Percentiles rank a stretch among this genome's conserved stretches.
Conservation (phyloP, 2,797 vertebrate species). For the Triplophysa bombifrons region DNA sequence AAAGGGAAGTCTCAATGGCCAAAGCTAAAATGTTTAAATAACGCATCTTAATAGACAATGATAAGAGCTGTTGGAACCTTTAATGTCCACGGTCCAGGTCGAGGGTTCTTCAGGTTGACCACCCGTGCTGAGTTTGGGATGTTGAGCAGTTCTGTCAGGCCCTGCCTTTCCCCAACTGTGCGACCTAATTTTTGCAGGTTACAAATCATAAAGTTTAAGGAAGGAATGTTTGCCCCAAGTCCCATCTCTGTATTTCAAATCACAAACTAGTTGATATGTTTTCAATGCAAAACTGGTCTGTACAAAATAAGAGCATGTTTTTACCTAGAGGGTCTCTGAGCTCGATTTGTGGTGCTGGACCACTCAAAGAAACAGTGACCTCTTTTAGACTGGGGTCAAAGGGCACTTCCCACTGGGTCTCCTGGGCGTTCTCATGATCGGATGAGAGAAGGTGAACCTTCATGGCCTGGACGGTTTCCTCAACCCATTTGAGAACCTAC, state of each 20-base stretch:
- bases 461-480: constrained; percentile 90
- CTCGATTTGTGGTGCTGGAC: constrained; percentile 84
- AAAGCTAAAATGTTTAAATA: neutral
- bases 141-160: constrained; percentile 86
- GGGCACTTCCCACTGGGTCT: constrained; percentile 85
- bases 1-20: neutral
- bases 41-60: neutral
- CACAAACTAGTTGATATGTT: neutral
- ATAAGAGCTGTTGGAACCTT: constrained; percentile 75
- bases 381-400: constrained; percentile 93
- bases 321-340: constrained; percentile 87
- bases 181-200: constrained; percentile 73
- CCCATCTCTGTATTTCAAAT: neutral
- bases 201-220: neutral
- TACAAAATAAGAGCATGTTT: constrained; percentile 16
- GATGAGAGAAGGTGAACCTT: constrained; percentile 93
- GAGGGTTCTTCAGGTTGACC: constrained; percentile 85
- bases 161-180: constrained; percentile 78
- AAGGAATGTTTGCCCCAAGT: neutral
- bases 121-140: constrained; percentile 92
- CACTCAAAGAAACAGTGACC: constrained; percentile 92
- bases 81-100: constrained; percentile 86
- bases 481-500: constrained; percentile 95
- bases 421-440: constrained; percentile 83
- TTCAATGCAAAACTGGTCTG: neutral